A percentile compares a stretch with the other conserved stretches of the same genome.
phyloP scores from a whole-genome alignment of 2,888 invertebrate species.

The Apotomis capreana region DNA sequence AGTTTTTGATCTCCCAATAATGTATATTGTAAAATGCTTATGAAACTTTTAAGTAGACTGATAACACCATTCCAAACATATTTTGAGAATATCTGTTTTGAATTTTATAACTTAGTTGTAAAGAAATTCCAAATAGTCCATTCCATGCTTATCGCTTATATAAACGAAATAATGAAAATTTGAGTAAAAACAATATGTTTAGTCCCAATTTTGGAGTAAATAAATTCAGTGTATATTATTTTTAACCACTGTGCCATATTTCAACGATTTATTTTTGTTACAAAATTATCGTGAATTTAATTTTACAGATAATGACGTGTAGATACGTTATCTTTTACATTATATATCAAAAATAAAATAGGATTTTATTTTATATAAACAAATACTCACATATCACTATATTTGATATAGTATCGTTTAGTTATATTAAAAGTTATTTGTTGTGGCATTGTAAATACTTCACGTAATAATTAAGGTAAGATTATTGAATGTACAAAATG shows the following conservation, averaged over 20 bases:
- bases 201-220: too few species aligned
- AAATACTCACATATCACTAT: conserved; percentile 63
- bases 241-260: too few species aligned
- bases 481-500: conserved; percentile 50
- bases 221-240: too few species aligned
- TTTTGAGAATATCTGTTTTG: conserved; percentile 15
- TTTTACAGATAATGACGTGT: too few species aligned
- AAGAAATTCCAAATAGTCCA: conserved; percentile 29
- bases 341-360: conserved; percentile 8
- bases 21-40: conserved; percentile 29
- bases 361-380: conserved; percentile 35
- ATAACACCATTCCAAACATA: conserved; percentile 58
- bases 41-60: conserved; percentile 42
- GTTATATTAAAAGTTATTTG: conserved; percentile 33
- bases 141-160: conserved; percentile 41
- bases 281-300: not conserved
- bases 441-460: conserved; percentile 42
- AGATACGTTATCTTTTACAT: not conserved
- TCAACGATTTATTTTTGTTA: too few species aligned
- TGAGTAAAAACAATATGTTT: too few species aligned
- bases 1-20: conserved; percentile 65
- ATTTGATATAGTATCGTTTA: conserved; percentile 45
- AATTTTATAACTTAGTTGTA: conserved; percentile 10
- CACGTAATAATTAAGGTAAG: conserved; percentile 40
- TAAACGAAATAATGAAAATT: not conserved